A percentile compares a stretch with the other conserved stretches of the same genome.
Conservation (phyloP, 2,888 invertebrate species). For the Loripinus fragilis region DNA sequence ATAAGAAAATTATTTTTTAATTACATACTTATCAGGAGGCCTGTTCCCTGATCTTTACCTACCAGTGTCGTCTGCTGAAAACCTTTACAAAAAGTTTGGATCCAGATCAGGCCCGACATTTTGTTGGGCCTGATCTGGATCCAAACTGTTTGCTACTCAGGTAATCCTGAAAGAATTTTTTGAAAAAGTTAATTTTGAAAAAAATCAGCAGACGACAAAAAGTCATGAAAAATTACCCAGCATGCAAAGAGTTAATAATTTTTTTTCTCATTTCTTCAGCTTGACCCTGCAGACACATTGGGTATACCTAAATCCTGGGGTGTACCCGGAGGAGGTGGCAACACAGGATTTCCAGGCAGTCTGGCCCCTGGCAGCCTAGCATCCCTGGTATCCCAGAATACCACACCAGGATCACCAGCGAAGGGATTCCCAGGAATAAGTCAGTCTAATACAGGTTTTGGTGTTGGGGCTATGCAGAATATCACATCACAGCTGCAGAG, state of each 20-base stretch:
- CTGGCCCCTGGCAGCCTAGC: constrained; percentile 44
- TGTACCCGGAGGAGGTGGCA: constrained; percentile 57
- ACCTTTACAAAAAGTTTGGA: too few species aligned
- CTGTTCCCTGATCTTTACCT: too few species aligned
- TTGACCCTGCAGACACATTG: constrained; percentile 62
- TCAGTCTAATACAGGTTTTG: constrained; percentile 55
- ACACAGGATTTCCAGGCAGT: constrained; percentile 66
- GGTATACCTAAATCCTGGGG: constrained; percentile 68
- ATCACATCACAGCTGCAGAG: constrained; percentile 79
- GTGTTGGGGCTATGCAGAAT: constrained; percentile 70
- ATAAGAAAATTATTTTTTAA: too few species aligned
- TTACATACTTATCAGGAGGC: too few species aligned
- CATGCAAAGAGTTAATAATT: background rate
- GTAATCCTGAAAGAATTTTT: too few species aligned
- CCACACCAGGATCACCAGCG: constrained; percentile 80
- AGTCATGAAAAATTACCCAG: too few species aligned
- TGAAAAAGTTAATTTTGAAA: too few species aligned
- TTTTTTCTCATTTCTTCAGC: constrained; percentile 35
- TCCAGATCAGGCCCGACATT: too few species aligned
- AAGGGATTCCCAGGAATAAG: constrained; percentile 72
- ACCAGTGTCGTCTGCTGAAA: too few species aligned
- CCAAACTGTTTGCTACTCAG: too few species aligned
- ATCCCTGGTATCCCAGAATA: constrained; percentile 54
- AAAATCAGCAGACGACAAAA: too few species aligned
- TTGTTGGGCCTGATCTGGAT: too few species aligned